A percentile compares a stretch with the other conserved stretches of the same genome.
phyloP scores from a whole-genome alignment of 1,140 invertebrate species.

The Homalodisca vitripennis region DNA sequence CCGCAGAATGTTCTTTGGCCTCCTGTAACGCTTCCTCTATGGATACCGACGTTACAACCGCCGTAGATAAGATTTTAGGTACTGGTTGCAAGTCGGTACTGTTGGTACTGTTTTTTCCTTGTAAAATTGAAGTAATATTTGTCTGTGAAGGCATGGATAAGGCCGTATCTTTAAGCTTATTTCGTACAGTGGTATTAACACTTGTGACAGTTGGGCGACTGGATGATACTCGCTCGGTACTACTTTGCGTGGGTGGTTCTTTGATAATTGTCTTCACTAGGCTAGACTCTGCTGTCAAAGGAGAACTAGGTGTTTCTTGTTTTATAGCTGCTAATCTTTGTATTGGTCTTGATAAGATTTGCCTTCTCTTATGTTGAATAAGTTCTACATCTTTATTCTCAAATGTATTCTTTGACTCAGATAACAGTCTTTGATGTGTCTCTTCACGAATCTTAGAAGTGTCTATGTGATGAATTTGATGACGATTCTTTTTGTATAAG shows the following conservation, averaged over 20 bases:
- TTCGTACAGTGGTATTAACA: neutral
- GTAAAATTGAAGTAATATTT: neutral
- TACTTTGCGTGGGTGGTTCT: neutral
- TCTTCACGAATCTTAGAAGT: neutral
- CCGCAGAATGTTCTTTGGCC: neutral
- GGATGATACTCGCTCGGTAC: neutral
- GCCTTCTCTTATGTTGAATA: neutral
- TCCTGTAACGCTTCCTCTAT: constrained; percentile 34
- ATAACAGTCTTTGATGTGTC: neutral
- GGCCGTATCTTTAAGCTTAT: too few relatives aligned
- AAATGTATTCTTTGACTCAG: neutral
- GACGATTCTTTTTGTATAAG: neutral
- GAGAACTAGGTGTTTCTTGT: neutral
- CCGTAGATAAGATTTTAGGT: constrained; percentile 40
- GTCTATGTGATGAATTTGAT: neutral
- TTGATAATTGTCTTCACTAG: constrained; percentile 10
- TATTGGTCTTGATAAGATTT: neutral
- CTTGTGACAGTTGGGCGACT: too few relatives aligned
- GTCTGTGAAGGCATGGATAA: too few relatives aligned
- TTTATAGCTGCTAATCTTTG: constrained; percentile 1
- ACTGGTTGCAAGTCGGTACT: too few relatives aligned
- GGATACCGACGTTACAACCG: constrained; percentile 39
- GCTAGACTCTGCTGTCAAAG: constrained; percentile 10
- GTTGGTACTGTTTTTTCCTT: neutral
- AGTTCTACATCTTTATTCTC: neutral